These are phyloP conservation scores for Axis porcinus DNA, from an alignment of 2,113 vertebrate species.

Conservation along the genomic window DNA sequence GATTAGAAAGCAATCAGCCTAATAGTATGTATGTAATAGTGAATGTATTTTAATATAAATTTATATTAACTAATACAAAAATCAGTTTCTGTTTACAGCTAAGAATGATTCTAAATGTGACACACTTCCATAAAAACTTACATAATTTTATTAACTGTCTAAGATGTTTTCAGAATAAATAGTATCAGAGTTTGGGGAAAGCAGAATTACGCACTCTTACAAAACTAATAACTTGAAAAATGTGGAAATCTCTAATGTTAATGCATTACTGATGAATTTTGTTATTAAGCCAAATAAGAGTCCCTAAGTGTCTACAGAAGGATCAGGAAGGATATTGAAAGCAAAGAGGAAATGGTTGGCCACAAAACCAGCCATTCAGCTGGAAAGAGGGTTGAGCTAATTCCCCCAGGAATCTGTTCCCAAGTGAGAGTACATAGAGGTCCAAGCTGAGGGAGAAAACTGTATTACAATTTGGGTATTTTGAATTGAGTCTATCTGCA, in stretches of 20 bases:
- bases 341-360: background rate
- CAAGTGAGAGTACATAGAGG: background rate
- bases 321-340: background rate
- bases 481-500: background rate
- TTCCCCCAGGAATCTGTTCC: background rate
- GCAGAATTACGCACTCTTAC: background rate
- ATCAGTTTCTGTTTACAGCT: background rate
- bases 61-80: background rate
- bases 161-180: conserved; percentile 33
- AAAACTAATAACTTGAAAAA: background rate
- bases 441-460: background rate
- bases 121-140: background rate
- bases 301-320: background rate
- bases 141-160: background rate
- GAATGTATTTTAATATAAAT: background rate
- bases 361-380: background rate
- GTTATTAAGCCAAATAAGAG: background rate
- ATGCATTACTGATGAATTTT: background rate
- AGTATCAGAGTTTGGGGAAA: background rate
- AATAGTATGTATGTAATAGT: background rate
- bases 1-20: background rate
- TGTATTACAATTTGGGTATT: background rate
- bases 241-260: background rate
- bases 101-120: background rate
- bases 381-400: background rate